phyloP scores from a whole-genome alignment of 2,888 invertebrate species.

The Lycia hirtaria region DNA sequence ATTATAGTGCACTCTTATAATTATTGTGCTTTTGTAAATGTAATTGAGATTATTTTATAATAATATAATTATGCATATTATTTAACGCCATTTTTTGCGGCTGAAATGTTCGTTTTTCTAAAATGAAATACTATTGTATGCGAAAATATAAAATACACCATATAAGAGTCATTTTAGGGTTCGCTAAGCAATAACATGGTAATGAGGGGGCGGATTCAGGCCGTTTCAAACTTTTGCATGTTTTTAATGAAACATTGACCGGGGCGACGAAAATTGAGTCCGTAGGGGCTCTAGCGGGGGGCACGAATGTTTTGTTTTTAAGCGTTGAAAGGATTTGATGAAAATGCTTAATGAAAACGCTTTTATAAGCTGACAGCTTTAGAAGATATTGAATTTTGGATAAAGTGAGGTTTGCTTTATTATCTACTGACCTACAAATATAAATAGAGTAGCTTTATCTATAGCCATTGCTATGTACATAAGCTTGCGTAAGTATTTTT shows the following conservation, averaged over 20 bases:
- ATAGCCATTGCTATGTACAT: no score
- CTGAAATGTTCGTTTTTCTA: no score
- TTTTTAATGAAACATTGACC: slow-evolving; percentile 34
- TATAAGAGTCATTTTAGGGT: slow-evolving; percentile 37
- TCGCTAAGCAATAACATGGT: slow-evolving; percentile 42
- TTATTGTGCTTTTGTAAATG: no score
- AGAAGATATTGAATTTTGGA: slow-evolving; percentile 13
- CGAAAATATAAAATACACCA: not conserved
- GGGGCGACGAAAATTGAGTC: slow-evolving; percentile 28
- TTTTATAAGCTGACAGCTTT: slow-evolving; percentile 11
- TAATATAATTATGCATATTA: no score
- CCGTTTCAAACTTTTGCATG: slow-evolving; percentile 25
- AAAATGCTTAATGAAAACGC: slow-evolving; percentile 22
- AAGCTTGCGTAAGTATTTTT: no score
- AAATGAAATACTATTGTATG: no score
- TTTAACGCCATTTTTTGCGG: no score
- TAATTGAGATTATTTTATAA: no score
- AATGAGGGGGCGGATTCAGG: slow-evolving; percentile 37
- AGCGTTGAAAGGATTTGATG: slow-evolving; percentile 19
- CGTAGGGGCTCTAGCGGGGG: slow-evolving; percentile 8
- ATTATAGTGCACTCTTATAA: no score
- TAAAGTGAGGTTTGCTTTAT: not conserved
- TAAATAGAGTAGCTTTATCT: no score
- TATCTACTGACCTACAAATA: no score
- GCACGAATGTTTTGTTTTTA: slow-evolving; percentile 26